Percentiles rank a stretch among this genome's conserved stretches.
Conservation (phyloP, 2,888 invertebrate genomes). For the Carpatolechia fugitivella region DNA sequence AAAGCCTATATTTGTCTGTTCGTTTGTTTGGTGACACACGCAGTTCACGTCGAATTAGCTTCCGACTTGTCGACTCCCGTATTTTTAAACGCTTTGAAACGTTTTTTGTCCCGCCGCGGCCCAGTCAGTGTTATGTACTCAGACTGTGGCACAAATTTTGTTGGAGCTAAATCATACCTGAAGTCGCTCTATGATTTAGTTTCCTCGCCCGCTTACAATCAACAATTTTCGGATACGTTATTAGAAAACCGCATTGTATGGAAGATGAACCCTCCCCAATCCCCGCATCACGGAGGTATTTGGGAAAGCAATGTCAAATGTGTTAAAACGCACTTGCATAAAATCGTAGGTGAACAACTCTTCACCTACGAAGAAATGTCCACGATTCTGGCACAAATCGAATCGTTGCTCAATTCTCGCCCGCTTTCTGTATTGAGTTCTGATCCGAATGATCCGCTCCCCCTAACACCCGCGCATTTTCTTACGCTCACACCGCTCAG, state of each 20-base stretch:
- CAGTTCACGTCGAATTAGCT: conserved; percentile 21
- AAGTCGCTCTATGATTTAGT: background rate
- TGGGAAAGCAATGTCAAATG: conserved; percentile 18
- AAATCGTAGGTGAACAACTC: conserved; percentile 17
- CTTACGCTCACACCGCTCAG: background rate
- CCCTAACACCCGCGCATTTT: conserved; percentile 10
- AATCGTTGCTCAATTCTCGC: conserved; percentile 19
- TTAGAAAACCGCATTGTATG: background rate
- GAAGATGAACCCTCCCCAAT: conserved; percentile 13
- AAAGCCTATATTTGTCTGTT: conserved; percentile 20
- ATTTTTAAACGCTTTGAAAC: conserved; percentile 22
- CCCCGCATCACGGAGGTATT: conserved; percentile 17
- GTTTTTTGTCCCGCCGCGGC: conserved; percentile 24
- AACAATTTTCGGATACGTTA: background rate
- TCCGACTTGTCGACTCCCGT: conserved; percentile 18
- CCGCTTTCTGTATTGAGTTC: conserved; percentile 16
- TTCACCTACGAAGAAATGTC: conserved; percentile 19
- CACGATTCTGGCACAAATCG: conserved; percentile 19
- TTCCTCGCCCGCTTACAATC: background rate
- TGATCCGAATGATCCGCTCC: background rate
- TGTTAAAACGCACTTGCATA: conserved; percentile 18
- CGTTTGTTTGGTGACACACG: conserved; percentile 18
- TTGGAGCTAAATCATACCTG: conserved; percentile 7
- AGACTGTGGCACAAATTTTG: conserved; percentile 19
- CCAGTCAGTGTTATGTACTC: conserved; percentile 17